A percentile compares a stretch with the other conserved stretches of the same genome.
These are phyloP conservation scores for Trialeurodes vaporariorum DNA, from an alignment of 1,140 invertebrate genomes.

Conservation along the genomic window DNA sequence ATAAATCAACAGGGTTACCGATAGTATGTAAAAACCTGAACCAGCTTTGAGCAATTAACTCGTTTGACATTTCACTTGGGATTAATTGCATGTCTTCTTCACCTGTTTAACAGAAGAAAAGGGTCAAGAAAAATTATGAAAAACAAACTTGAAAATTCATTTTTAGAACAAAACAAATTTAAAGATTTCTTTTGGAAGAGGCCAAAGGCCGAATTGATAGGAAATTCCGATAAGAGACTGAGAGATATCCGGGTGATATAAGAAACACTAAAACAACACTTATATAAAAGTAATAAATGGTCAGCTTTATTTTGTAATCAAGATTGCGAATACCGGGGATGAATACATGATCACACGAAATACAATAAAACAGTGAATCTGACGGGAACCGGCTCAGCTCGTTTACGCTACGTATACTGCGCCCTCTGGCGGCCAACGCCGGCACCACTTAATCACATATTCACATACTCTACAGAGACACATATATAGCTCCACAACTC, in stretches of 20 bases:
- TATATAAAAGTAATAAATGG: conserved; percentile 4
- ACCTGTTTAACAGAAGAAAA: conserved; percentile 46
- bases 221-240: neutral
- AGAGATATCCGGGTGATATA: neutral
- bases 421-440: too few relatives aligned
- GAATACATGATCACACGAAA: too few relatives aligned
- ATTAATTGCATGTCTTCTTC: conserved; percentile 75
- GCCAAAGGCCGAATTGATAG: neutral
- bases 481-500: too few relatives aligned
- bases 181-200: neutral
- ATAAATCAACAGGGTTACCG: conserved; percentile 87
- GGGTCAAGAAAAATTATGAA: too few relatives aligned
- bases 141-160: too few relatives aligned
- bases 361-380: too few relatives aligned
- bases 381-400: too few relatives aligned
- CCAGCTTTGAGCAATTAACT: conserved; percentile 87
- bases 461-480: too few relatives aligned
- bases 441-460: too few relatives aligned
- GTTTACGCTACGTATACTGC: too few relatives aligned
- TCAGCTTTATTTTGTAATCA: too few relatives aligned
- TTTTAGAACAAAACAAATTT: conserved; percentile 8
- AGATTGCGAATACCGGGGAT: too few relatives aligned
- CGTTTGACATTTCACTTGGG: conserved; percentile 68
- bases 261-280: conserved; percentile 4
- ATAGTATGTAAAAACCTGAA: conserved; percentile 85